Percentiles rank a stretch among this genome's conserved stretches.
These are phyloP conservation scores for Pristionchus japonicus DNA, from an alignment of 2,888 invertebrate genomes.

Conservation along the genomic window DNA sequence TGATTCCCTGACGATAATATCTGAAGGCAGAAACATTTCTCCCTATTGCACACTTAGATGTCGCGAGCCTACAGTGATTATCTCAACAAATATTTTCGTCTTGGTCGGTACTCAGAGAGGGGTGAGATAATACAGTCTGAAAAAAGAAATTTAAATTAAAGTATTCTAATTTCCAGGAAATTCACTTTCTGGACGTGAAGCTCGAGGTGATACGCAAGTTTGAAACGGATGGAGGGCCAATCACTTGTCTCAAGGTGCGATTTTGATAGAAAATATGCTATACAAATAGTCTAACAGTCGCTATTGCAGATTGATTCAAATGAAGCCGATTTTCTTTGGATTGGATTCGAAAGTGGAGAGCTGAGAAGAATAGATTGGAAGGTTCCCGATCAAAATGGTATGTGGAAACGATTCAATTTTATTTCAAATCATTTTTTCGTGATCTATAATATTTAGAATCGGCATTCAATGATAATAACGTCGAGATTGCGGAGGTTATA, in stretches of 20 bases:
- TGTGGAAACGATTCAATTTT: not conserved
- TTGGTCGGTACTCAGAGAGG: not conserved
- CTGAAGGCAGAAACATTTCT: not conserved
- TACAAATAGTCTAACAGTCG: no score
- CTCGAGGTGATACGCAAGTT: not conserved
- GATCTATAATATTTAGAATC: no score
- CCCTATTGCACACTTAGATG: not conserved
- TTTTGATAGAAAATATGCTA: no score
- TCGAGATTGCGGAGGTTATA: no score
- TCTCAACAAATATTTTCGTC: not conserved
- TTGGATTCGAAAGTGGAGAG: not conserved
- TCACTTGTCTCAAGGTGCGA: not conserved
- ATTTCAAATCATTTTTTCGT: no score
- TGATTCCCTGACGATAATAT: not conserved
- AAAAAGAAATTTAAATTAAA: no score
- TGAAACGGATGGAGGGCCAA: not conserved
- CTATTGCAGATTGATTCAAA: not conserved
- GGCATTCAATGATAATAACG: no score
- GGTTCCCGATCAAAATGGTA: not conserved
- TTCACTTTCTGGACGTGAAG: not conserved
- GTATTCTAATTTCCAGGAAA: not conserved
- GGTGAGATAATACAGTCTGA: not conserved
- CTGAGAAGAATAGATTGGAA: not conserved
- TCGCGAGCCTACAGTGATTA: not conserved
- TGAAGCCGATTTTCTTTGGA: not conserved